Conservation (phyloP, 1,140 invertebrate species). For the Dreissena rostriformis region DNA sequence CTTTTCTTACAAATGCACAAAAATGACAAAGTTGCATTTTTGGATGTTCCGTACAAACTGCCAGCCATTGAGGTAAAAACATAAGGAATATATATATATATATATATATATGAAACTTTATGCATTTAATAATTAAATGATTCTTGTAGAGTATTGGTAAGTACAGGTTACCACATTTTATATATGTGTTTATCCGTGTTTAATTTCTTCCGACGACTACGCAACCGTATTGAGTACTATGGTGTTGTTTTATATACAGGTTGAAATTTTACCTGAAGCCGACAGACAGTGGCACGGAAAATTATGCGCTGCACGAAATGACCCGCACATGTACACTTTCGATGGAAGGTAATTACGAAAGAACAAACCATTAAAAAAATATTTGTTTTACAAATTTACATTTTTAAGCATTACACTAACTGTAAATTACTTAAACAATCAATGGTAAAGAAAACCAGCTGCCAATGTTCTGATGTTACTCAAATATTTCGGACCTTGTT, state of each 20-base stretch:
- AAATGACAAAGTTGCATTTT: neutral
- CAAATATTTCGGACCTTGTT: neutral
- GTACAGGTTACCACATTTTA: no score
- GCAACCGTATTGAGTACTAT: neutral
- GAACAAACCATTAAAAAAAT: neutral
- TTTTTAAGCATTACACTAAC: neutral
- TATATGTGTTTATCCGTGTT: neutral
- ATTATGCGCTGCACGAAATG: slow-evolving; percentile 24
- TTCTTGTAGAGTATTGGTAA: no score
- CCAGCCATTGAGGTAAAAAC: slow-evolving; percentile 13
- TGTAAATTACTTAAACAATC: neutral
- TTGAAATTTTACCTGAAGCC: slow-evolving; percentile 28
- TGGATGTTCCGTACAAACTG: slow-evolving; percentile 17
- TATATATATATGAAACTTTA: no score
- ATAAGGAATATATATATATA: neutral
- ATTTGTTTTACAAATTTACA: neutral
- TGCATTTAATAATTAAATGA: no score
- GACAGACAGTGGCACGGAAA: slow-evolving; percentile 23
- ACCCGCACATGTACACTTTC: slow-evolving; percentile 46
- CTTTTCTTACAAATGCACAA: neutral
- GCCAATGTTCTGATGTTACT: neutral
- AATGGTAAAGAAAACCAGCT: neutral
- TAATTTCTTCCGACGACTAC: neutral
- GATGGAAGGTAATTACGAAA: slow-evolving; percentile 28
- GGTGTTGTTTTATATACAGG: neutral